Base-by-base conservation (phyloP, 2,113 vertebrate genomes). In the Chaetodon trifascialis region DNA sequence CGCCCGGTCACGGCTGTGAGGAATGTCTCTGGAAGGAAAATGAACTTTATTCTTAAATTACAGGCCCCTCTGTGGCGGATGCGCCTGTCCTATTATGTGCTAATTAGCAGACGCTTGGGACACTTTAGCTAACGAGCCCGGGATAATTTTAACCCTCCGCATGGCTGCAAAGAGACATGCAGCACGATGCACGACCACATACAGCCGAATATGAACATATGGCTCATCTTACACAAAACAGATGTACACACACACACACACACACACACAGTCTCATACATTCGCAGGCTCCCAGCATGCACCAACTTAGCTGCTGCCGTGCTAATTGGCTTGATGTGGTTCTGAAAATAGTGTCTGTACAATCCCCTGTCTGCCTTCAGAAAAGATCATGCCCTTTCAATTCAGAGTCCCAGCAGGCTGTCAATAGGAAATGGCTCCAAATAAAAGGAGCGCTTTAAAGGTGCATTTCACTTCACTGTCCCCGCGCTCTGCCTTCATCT, bases 101-200 rank as follows among this genome's bases (percentile, higher is more conserved):
- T 95, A 95, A 95, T 95, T 94, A 95, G 90, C 86, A 72, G 92
- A 77, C 93, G 51, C 91, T 83, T 42, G 93, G 92, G 92, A 94
- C 85, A 59, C 83, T 92, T 94, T 90, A 92, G 89, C 92, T 95
- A 93, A 95, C 90, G 80, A 94, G 92, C 87, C 85, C 47, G 42
- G 88, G 89, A 92, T 95, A 73, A 92, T 91, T 94, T 93, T 93
- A 93, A 93, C 91, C 90, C 83, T 85, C 85, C 66, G 69, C 81
- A 58, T 73, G 75, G 87, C 80, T 80, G 76, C 68, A n/a, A 42
- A 80, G 74, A 88, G 65, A 84, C 84, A 49, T 25, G 69, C 67
- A 8, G 82, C 76, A 63, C 54, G 12, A 90, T n/a, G 59, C 74
- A 34, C 23, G 44, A 44, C 36, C 84, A 54, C 80, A 70, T 88